Evolutionary conservation across 2,888 invertebrate genomes (phyloP).

Genomic region (Eupithecia inturbata): DNA sequence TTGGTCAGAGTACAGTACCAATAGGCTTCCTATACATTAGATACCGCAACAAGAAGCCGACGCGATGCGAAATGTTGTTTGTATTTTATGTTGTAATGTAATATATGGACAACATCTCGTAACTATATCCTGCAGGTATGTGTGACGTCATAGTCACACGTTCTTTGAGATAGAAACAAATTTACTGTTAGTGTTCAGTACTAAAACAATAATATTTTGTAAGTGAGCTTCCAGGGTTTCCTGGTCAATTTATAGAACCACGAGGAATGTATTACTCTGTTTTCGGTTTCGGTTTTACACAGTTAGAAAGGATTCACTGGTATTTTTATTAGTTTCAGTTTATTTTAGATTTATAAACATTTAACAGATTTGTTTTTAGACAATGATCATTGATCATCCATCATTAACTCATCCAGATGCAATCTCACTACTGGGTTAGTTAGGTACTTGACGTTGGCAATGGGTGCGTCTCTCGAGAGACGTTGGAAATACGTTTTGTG

Average conservation of each 20-base stretch:
- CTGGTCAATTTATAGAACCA: constrained; percentile 14
- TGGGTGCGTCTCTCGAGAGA: too few species aligned
- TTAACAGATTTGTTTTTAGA: too few species aligned
- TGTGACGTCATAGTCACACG: constrained; percentile 20
- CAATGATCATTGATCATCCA: too few species aligned
- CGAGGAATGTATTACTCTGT: not conserved
- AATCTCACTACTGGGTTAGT: too few species aligned
- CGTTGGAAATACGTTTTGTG: not conserved
- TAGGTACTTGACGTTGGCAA: too few species aligned
- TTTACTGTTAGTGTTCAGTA: constrained; percentile 9
- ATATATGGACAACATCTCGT: not conserved
- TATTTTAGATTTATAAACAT: not conserved
- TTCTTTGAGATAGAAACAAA: constrained; percentile 25
- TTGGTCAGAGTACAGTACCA: not conserved
- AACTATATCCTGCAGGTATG: not conserved
- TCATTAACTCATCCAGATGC: too few species aligned
- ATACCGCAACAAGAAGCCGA: not conserved
- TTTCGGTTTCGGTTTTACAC: not conserved
- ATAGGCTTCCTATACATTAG: not conserved
- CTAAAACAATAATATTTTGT: constrained; percentile 16
- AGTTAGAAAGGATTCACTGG: not conserved
- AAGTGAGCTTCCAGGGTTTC: constrained; percentile 14
- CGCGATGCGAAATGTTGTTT: not conserved
- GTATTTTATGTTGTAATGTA: not conserved
- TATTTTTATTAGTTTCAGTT: not conserved